Base-by-base conservation (phyloP, 2,888 invertebrate genomes). In the Boloria selene region DNA sequence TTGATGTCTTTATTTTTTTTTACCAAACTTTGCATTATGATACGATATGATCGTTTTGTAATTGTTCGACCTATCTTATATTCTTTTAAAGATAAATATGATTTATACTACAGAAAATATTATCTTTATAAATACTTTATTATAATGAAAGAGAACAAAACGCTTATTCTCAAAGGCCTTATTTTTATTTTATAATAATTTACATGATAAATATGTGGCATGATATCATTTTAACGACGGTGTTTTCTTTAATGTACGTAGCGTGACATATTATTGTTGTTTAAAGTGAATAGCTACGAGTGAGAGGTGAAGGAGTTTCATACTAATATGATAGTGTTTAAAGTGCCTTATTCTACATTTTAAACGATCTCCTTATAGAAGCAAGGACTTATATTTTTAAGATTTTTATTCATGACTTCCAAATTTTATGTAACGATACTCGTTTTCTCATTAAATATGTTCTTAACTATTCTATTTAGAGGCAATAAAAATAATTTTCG, bases 261-360 rank as follows among this genome's bases (percentile, higher is more conserved):
- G 47, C 31, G n/a, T 47, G 3, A 49, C n/a, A 45, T 59, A 47
- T 31, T 45, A 49, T 59, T 16, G n/a, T 16, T 13, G 13, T 49
- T 59, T 47, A 31, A 49, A 7, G 47, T 56, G 56, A 45, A 56
- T 45, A 45, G 22, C 26, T 45, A 56, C 22, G 22, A 22, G 22
- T 22, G 22, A 45, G 22, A 45, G 22, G 50, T 56, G 56, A 51
- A 50, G 26, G 44, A 56, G 44, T 63, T 49, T 47, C 49, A 55
- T 51, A 26, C 56, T 50, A 49, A 51, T 14, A 44, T 44, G 44
- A 50, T 50, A 6, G 56, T 63, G 63, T 44, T 10, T 51, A 22
- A 44, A 56, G 63, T 63, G 63, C 55, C 16, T 56, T 49, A 56
- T 47, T 50, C 56, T 51, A 63, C 44, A 14, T 14, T 50, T 50